Evolutionary conservation across 2,113 vertebrate species (phyloP), one percentile per base, ranked within the genome.

Genomic region (Seriola rivoliana): DNA sequence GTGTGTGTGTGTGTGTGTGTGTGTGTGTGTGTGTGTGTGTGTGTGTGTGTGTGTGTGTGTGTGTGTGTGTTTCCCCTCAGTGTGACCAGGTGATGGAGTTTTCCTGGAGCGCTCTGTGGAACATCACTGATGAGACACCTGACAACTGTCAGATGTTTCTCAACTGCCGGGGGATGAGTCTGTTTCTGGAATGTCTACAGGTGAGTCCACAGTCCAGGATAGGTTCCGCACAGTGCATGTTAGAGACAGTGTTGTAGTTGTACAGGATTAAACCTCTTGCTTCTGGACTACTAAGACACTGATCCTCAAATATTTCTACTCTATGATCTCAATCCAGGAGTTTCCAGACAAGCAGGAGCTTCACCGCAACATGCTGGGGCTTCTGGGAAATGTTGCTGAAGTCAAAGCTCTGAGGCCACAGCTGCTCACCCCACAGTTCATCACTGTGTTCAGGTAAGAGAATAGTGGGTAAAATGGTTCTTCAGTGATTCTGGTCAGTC

Each of bases 1-100:
- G 29, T 29, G 29, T 29, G 29, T 2, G 29, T 29, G 29, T 29
- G 29, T 29, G 29, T 29, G 29, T 29, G 29, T 29, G 29, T 29
- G 29, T 29, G 29, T 2, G 29, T 29, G 29, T 29, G 29, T 29
- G 29, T 29, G 29, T 29, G 29, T 2, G 29, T 29, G 29, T 29
- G 29, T 29, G 29, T 2, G 2, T 29, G 29, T 29, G 29, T 29
- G 29, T 29, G 29, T 29, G 25, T 29, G 25, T 2, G 1, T 29
- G 25, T 29, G 2, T 80, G 25, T 82, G 34, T 82, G 50, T 76
- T 65, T 81, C 8, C 4, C 3, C 40, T 0, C 75, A 99, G 98
- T 99, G 98, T 46, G 98, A 99, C 87, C 98, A 99, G 93, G 98
- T 99, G 88, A 99, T 99, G 98, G 98, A 99, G 94, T 99, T 99